phyloP scores from a whole-genome alignment of 2,888 invertebrate genomes.

The Muscina levida region DNA sequence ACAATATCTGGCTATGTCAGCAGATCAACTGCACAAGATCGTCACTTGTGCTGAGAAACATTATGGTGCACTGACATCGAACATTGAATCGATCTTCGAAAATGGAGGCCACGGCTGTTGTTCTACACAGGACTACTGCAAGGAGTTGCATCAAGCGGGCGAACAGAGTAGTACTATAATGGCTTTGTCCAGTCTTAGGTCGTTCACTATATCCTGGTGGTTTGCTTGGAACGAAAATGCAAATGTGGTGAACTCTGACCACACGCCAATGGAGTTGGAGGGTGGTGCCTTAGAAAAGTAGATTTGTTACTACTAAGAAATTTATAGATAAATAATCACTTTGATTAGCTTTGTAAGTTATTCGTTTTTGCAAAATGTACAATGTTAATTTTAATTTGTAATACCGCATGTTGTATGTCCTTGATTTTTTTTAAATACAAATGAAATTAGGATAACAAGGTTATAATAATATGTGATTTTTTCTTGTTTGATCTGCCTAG shows the following conservation, averaged over 20 bases:
- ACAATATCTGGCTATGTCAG: conserved; percentile 69
- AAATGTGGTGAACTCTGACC: background rate
- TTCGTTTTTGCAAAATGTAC: background rate
- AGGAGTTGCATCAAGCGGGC: conserved; percentile 61
- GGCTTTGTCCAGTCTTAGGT: conserved; percentile 73
- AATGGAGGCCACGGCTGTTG: conserved; percentile 73
- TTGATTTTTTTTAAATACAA: background rate
- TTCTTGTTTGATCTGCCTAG: no score
- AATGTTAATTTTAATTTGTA: conserved; percentile 13
- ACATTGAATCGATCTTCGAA: conserved; percentile 71
- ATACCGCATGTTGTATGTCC: background rate
- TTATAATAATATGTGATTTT: background rate
- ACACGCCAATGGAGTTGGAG: no score
- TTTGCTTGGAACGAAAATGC: conserved; percentile 19
- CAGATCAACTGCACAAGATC: conserved; percentile 71
- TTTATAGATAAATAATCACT: background rate
- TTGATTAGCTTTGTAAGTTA: background rate
- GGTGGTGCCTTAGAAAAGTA: no score
- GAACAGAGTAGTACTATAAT: conserved; percentile 65
- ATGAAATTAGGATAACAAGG: background rate
- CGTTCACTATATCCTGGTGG: conserved; percentile 73
- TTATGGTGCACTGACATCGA: conserved; percentile 71
- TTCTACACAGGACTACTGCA: conserved; percentile 71
- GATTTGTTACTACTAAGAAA: background rate
- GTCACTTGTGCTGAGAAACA: conserved; percentile 74